Conservation (phyloP, 2,113 vertebrate species). For the Ameiurus melas region DNA sequence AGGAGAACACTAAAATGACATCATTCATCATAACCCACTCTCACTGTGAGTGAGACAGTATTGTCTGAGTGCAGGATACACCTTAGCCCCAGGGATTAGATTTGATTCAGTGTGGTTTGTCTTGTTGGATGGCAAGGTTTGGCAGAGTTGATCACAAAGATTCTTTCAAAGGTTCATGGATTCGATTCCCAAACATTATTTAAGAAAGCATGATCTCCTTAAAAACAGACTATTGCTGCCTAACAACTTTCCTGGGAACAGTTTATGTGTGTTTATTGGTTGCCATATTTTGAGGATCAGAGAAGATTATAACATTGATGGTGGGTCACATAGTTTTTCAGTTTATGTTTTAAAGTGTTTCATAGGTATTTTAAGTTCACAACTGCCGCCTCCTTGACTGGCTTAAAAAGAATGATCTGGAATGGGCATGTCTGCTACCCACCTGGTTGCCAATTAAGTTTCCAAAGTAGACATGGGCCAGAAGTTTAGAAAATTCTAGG, state of each 20-base stretch:
- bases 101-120: neutral
- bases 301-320: neutral
- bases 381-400: neutral
- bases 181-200: neutral
- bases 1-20: neutral
- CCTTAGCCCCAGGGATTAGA: conserved; percentile 31
- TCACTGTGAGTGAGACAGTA: conserved; percentile 2
- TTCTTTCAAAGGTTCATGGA: neutral
- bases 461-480: neutral
- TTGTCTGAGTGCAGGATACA: conserved; percentile 30
- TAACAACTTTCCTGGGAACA: conserved; percentile 9
- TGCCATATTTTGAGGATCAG: neutral
- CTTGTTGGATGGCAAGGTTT: conserved; percentile 7
- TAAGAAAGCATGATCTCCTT: neutral
- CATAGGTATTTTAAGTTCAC: neutral
- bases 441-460: neutral
- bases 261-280: neutral
- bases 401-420: neutral
- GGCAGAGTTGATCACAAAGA: conserved; percentile 5
- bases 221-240: neutral
- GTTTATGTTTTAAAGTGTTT: neutral
- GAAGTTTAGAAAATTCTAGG: neutral
- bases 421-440: neutral
- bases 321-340: neutral
- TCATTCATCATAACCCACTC: conserved; percentile 22